phyloP scores from a whole-genome alignment of 2,113 vertebrate genomes.

The Myotis yumanensis region DNA sequence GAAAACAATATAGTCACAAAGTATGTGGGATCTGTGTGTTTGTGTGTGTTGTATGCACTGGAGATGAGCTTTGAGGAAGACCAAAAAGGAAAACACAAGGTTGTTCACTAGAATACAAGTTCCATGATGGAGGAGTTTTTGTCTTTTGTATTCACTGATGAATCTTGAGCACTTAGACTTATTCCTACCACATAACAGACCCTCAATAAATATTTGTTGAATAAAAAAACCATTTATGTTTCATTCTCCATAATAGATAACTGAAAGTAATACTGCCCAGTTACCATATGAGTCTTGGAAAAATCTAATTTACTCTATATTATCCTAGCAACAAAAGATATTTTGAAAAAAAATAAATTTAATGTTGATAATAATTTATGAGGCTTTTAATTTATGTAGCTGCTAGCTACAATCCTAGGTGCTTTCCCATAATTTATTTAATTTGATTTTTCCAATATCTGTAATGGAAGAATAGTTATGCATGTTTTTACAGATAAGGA shows the following conservation, averaged over 20 bases:
- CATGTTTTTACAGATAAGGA: background rate
- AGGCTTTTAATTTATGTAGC: background rate
- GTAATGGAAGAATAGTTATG: background rate
- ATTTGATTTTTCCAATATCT: background rate
- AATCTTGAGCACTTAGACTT: background rate
- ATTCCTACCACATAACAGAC: background rate
- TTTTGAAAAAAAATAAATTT: constrained; percentile 36
- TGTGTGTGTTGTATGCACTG: background rate
- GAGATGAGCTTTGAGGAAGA: background rate
- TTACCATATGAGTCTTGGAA: background rate
- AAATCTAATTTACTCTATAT: background rate
- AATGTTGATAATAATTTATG: constrained; percentile 21
- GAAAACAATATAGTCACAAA: background rate
- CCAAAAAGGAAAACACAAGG: background rate
- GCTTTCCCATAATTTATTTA: background rate
- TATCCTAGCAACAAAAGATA: background rate
- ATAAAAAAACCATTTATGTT: background rate
- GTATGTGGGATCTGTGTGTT: background rate
- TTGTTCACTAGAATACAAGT: background rate
- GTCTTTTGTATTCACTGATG: background rate
- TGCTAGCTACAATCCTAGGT: background rate
- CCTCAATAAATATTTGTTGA: constrained; percentile 29
- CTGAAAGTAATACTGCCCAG: background rate
- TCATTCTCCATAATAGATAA: background rate
- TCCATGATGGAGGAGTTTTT: background rate